Conservation (phyloP, 53 echinoderm and acorn worm genomes). For the Patiria pectinifera region DNA sequence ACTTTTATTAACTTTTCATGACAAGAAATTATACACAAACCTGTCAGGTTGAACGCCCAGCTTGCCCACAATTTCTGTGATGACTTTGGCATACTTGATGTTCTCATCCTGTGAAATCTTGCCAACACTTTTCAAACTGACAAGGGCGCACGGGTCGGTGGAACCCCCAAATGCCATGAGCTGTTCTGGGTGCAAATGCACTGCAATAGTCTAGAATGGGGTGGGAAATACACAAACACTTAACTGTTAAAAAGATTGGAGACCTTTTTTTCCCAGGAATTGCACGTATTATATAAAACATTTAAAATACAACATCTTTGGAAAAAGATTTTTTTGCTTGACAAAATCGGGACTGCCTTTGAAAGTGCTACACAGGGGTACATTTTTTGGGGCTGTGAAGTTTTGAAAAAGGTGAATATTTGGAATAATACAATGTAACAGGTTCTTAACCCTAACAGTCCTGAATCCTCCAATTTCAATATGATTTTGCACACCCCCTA, state of each 20-base stretch:
- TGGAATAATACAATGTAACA: too few species aligned
- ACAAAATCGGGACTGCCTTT: too few species aligned
- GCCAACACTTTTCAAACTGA: constrained; percentile 43
- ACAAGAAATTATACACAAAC: constrained; percentile 22
- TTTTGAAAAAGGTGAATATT: too few species aligned
- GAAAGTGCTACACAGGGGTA: too few species aligned
- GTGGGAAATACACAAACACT: not conserved
- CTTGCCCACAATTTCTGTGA: constrained; percentile 51
- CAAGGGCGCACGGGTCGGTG: constrained; percentile 62
- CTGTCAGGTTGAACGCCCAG: constrained; percentile 61
- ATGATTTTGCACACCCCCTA: too few species aligned
- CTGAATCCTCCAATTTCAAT: too few species aligned
- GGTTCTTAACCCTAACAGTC: too few species aligned
- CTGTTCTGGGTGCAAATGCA: constrained; percentile 64
- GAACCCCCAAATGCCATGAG: constrained; percentile 77
- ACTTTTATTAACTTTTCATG: not conserved
- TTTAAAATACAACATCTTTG: too few species aligned
- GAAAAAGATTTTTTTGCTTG: too few species aligned
- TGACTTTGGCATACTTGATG: constrained; percentile 34
- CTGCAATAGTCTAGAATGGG: constrained; percentile 44
- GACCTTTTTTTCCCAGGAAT: too few species aligned
- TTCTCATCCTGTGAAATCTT: constrained; percentile 76
- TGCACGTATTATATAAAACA: too few species aligned
- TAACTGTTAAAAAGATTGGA: not conserved
- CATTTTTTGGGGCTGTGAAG: too few species aligned